Base-by-base conservation (phyloP, 2,888 invertebrate genomes). In the Spisula solida region DNA sequence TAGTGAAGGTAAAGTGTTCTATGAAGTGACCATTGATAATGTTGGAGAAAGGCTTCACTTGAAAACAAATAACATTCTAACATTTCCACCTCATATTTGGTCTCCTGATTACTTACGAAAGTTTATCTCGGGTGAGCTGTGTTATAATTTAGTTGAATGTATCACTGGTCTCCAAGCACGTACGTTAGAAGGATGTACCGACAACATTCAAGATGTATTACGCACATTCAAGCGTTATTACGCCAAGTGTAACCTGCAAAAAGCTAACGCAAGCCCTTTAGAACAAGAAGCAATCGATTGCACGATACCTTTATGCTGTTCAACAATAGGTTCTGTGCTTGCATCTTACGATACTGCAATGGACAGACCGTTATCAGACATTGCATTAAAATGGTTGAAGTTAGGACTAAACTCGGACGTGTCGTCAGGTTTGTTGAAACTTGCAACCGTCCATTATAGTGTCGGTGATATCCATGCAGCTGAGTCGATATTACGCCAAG, bases 391-490 rank as follows among this genome's bases (percentile, higher is more conserved):
- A 20, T 56, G 55, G 81, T 10, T 81, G 18, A 55, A 25, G 29
- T 16, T 31, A 1, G 56, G 81, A 31, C 31, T 81, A 0, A 56
- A 81, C 31, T n/a, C 81, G 5, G 81, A 81, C 18, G 81, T 81
- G 16, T 55, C 81, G 1, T 81, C 81, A 6, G 31, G 81, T 56
- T 48, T 14, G 31, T 34, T 81, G 31, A 81, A 81, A 48, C 29
- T 81, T 16, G 81, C 81, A 10, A 55, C 55, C 1, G 55, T 81
- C 4, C 14, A 29, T 14, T 81, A 81, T 55, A 29, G 81, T 56
- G 29, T 20, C 31, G 81, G 81, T 29, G 56, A 81, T 56, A 29
- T 31, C 14, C 8, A 56, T 25, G 14, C 6, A 31, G 31, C 56
- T 18, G 81, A 81, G 31, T 2, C 0, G 12, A 29, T 81, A 55